Evolutionary conservation across 2,888 invertebrate genomes (phyloP), one percentile per base, ranked within the genome.

Genomic region (Oasisia sp.): DNA sequence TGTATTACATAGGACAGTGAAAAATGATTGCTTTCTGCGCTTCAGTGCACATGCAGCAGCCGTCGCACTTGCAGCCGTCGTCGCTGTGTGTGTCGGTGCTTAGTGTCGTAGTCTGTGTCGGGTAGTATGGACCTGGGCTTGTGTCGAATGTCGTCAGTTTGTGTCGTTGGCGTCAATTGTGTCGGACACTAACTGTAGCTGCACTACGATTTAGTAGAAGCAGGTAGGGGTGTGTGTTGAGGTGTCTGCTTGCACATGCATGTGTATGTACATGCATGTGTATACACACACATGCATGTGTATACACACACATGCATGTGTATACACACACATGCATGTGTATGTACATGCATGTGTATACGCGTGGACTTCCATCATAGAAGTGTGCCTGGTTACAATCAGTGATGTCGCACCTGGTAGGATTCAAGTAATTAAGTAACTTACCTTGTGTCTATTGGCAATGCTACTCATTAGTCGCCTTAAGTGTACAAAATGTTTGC

Each of bases 1-100:
- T 74, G 74, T 74, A 74, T 74, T 74, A 74, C 74, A 19, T 74
- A 74, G 74, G 74, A 74, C 74, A 74, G 74, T 74, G 74, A 74
- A 74, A 74, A 74, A 74, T 74, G 74, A 74, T 74, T 74, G 74
- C 74, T 74, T 74, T 74, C 74, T 74, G 74, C 27, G 74, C 74
- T 74, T 74, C 27, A 27, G 7, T 74, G 74, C 74, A 74, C 74
- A 27, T 27, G 27, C 74, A 27, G 27, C 58, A 19, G 74, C 27
- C 74, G 27, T 50, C 27, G 74, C 27, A 19, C 27, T 7, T n/a
- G 56, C 56, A 19, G 12, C 56, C 56, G 56, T 19, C 56, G 74
- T n/a, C 56, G 74, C 7, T 74, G 74, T 74, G 27, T 74, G 74
- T 27, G 74, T 74, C 27, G 74, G 74, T 74, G 74, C 74, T 74